Evolutionary conservation across 1,140 invertebrate genomes (phyloP), one percentile per base, ranked within the genome.

Genomic region (Diabrotica virgifera): DNA sequence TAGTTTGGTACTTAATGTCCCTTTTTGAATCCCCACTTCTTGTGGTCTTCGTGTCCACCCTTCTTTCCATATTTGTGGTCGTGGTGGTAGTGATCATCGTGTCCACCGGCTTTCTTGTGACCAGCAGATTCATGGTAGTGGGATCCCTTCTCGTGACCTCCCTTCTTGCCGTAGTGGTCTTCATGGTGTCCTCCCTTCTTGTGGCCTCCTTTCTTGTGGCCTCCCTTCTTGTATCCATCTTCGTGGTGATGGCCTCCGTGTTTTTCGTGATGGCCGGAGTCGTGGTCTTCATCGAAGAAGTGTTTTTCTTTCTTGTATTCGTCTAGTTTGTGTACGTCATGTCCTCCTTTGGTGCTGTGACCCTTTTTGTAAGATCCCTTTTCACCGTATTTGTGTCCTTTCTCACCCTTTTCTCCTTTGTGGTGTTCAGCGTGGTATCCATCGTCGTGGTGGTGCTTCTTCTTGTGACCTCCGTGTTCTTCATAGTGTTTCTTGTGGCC

Each of bases 281-380:
- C 84, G 74, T 87, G 85, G 71, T 86, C 83, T 75, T 87, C 85
- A 70, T 86, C 85, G 78, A 85, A 86, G 81, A 86, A 87, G 73
- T 89, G 85, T 64, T 88, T 88, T 63, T 89, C 84, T 71, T 89
- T 90, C 72, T 89, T 88, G 76, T 82, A 89, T 72, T 89, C 87
- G 77, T 90, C 88, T 62, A 87, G 76, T 69, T 90, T 88, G 73
- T 89, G 86, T 2, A 89, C 82, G 67, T 88, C 86, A 72, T 89
- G 88, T 66, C 85, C 85, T 35, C 85, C 85, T 68, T 86, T 85
- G 59, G 84, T 85, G 78, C 83, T 83, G 74, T 86, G 85, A 0
- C 85, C 86, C 75, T 87, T 87, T 55, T 86, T 84, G 78, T 85
- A 85, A 57, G 80, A 80, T 62, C 86, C 85, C 66, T 85, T 83